Conservation (phyloP, 1,140 invertebrate genomes). For the Eciton burchellii region DNA sequence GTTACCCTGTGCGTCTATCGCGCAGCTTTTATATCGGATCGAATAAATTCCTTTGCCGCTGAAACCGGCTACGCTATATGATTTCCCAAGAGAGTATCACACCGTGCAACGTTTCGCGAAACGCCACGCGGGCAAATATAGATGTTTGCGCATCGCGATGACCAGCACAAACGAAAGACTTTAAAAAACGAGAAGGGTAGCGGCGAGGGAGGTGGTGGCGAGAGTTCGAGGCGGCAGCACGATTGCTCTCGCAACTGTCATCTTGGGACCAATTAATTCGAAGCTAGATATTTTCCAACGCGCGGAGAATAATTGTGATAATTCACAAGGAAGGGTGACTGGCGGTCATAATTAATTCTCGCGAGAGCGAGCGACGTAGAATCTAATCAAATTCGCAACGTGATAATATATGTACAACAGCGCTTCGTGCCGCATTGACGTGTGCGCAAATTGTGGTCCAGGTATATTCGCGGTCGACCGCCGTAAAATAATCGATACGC, state of each 20-base stretch:
- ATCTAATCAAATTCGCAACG: slow-evolving; percentile 11
- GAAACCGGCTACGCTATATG: slow-evolving; percentile 54
- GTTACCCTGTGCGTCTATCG: slow-evolving; percentile 58
- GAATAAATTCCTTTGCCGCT: slow-evolving; percentile 64
- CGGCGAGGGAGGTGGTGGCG: slow-evolving; percentile 14
- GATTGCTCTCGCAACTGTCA: slow-evolving; percentile 1
- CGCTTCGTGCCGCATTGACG: slow-evolving; percentile 4
- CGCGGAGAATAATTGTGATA: not conserved
- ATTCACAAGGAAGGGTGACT: not conserved
- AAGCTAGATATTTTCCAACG: not conserved
- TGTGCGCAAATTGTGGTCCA: slow-evolving; percentile 21
- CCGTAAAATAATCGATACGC: slow-evolving; percentile 43
- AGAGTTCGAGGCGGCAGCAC: not conserved
- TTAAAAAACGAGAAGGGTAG: not conserved
- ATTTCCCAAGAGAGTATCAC: slow-evolving; percentile 68
- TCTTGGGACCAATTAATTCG: slow-evolving; percentile 46
- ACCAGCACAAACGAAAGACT: slow-evolving; percentile 44
- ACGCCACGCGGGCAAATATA: slow-evolving; percentile 66
- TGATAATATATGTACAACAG: slow-evolving; percentile 4
- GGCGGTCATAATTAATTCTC: not conserved
- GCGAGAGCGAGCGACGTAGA: not conserved
- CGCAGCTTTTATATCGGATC: slow-evolving; percentile 67
- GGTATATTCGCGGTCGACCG: slow-evolving; percentile 21
- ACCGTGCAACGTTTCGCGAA: slow-evolving; percentile 65
- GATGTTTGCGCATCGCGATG: slow-evolving; percentile 51